Conservation (phyloP, 2,888 invertebrate species). For the Mallateleia sp. region DNA sequence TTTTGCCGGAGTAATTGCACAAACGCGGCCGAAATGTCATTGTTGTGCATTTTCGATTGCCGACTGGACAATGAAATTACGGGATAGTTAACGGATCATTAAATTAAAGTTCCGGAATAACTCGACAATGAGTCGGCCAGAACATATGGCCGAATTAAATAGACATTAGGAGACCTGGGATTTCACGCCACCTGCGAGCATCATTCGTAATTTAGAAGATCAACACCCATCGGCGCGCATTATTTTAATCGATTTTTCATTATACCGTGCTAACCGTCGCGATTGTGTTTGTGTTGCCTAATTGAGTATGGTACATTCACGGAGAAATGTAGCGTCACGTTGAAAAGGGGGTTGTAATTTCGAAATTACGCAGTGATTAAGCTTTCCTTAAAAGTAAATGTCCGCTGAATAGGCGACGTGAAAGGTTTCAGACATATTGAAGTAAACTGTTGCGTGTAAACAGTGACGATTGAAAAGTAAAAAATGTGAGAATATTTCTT, state of each 20-base stretch:
- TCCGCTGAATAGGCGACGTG: too few relatives aligned
- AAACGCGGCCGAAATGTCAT: neutral
- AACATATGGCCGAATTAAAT: conserved; percentile 57
- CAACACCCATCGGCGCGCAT: conserved; percentile 33
- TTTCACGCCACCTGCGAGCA: conserved; percentile 45
- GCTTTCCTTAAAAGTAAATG: too few relatives aligned
- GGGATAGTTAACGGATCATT: conserved; percentile 55
- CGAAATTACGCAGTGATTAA: too few relatives aligned
- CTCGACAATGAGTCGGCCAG: conserved; percentile 51
- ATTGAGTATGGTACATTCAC: too few relatives aligned
- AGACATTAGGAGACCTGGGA: conserved; percentile 46
- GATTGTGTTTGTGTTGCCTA: too few relatives aligned
- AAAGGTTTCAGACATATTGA: too few relatives aligned
- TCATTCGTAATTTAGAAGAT: conserved; percentile 52
- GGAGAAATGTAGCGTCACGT: too few relatives aligned
- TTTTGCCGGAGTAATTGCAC: conserved; percentile 8
- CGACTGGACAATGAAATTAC: conserved; percentile 33
- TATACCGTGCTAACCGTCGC: too few relatives aligned
- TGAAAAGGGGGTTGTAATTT: too few relatives aligned
- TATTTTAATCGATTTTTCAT: conserved; percentile 54
- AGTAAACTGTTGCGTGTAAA: too few relatives aligned
- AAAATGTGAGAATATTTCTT: too few relatives aligned
- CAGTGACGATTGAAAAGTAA: too few relatives aligned
- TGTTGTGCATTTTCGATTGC: conserved; percentile 18
- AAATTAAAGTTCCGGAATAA: conserved; percentile 55